These are phyloP conservation scores for Acheta domesticus DNA, from an alignment of 2,888 invertebrate genomes.

Conservation along the genomic window DNA sequence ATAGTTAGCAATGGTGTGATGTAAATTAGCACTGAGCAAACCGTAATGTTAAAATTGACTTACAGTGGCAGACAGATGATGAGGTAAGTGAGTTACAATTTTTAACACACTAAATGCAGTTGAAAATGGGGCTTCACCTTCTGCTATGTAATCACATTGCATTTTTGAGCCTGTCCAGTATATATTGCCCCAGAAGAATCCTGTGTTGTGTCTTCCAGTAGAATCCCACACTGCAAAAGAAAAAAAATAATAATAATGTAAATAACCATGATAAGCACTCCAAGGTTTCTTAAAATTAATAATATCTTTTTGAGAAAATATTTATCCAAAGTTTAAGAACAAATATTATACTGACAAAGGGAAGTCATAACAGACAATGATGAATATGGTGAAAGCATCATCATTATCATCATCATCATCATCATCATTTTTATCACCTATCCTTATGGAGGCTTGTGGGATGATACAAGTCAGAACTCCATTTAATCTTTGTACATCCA, in stretches of 20 bases:
- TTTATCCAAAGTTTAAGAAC: no score
- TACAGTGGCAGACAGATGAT: neutral
- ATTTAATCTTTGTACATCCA: no score
- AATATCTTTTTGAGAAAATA: no score
- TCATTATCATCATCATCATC: no score
- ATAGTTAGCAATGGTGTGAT: neutral
- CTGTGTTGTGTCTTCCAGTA: slow-evolving; percentile 47
- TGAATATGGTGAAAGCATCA: no score
- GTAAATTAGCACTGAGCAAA: neutral
- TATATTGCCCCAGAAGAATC: slow-evolving; percentile 49
- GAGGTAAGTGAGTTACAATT: neutral
- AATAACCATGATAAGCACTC: neutral
- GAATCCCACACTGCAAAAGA: slow-evolving; percentile 46
- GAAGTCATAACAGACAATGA: no score
- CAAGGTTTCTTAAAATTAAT: no score
- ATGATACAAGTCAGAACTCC: no score
- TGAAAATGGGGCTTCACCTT: slow-evolving; percentile 11
- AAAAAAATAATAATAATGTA: no score
- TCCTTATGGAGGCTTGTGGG: no score
- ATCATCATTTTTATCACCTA: no score
- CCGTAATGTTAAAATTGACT: neutral
- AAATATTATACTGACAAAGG: no score
- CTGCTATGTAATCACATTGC: slow-evolving; percentile 43
- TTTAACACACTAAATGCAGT: neutral
- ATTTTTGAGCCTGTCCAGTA: slow-evolving; percentile 48